Evolutionary conservation across 1,140 invertebrate species (phyloP).

Genomic region (Phocides pigmalion): DNA sequence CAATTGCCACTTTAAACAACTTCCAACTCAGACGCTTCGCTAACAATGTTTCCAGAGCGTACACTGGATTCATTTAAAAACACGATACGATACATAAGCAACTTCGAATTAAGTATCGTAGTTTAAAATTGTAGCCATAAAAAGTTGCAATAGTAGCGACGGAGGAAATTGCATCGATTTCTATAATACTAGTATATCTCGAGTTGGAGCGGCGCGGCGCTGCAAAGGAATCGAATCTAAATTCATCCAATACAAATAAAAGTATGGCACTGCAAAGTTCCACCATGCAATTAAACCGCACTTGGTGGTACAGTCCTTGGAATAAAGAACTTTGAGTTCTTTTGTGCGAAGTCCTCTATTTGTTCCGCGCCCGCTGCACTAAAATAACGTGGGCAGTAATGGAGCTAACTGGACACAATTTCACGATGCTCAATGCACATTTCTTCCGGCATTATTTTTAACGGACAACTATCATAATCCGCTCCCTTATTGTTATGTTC

Average conservation of each 20-base stretch:
- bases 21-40: slow-evolving; percentile 32
- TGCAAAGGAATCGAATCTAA: slow-evolving; percentile 59
- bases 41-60: slow-evolving; percentile 38
- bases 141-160: slow-evolving; percentile 38
- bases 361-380: slow-evolving; percentile 62
- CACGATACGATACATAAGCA: slow-evolving; percentile 43
- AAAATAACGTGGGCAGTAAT: slow-evolving; percentile 69
- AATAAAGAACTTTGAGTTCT: slow-evolving; percentile 77
- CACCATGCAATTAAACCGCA: slow-evolving; percentile 77
- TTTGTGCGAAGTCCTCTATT: slow-evolving; percentile 72
- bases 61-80: slow-evolving; percentile 52
- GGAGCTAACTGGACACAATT: slow-evolving; percentile 66
- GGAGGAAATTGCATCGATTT: slow-evolving; percentile 47
- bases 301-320: slow-evolving; percentile 73
- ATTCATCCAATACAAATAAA: slow-evolving; percentile 69
- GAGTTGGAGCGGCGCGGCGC: slow-evolving; percentile 24
- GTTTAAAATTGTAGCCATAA: slow-evolving; percentile 52
- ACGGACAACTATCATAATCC: slow-evolving; percentile 41
- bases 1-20: slow-evolving; percentile 40
- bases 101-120: slow-evolving; percentile 53
- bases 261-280: slow-evolving; percentile 63
- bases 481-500: slow-evolving; percentile 10
- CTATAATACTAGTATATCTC: slow-evolving; percentile 46
- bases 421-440: slow-evolving; percentile 49
- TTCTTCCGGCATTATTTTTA: slow-evolving; percentile 48